phyloP scores from a whole-genome alignment of 35 echinoderm and acorn worm species.

The Ophiothrix spiculata region DNA sequence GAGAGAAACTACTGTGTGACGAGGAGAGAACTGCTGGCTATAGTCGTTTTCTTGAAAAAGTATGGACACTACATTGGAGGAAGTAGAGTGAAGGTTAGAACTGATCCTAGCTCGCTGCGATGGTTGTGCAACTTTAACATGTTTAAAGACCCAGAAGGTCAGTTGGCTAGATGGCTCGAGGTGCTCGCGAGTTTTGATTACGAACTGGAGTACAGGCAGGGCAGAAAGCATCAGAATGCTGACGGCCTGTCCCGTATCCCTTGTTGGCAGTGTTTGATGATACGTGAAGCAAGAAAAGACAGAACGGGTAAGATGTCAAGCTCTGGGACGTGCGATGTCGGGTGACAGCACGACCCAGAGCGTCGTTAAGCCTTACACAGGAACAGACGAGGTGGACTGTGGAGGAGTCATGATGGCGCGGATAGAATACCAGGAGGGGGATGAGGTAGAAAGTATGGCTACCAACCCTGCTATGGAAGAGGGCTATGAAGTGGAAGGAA shows the following conservation, averaged over 20 bases:
- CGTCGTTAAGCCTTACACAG: no score
- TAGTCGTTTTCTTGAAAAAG: constrained; percentile 25
- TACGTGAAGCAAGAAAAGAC: not conserved
- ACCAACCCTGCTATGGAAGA: no score
- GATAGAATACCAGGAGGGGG: no score
- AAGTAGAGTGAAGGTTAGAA: not conserved
- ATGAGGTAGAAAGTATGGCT: no score
- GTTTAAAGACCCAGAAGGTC: constrained; percentile 41
- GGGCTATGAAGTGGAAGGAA: no score
- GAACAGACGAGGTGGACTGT: no score
- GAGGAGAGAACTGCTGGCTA: constrained; percentile 24
- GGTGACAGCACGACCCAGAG: not conserved
- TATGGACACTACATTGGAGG: constrained; percentile 31
- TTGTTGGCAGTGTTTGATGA: constrained; percentile 4
- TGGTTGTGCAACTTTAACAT: constrained; percentile 31
- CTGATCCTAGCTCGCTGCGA: constrained; percentile 16
- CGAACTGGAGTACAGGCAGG: not conserved
- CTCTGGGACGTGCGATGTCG: not conserved
- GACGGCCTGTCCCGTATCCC: not conserved
- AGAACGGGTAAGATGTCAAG: no score
- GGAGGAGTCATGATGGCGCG: no score
- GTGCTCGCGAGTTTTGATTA: not conserved
- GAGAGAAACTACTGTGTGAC: constrained; percentile 36
- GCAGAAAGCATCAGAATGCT: constrained; percentile 2
- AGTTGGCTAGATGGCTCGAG: constrained; percentile 31